Percentiles rank a stretch among this genome's conserved stretches.
Evolutionary conservation across 2,797 vertebrate genomes (phyloP).

Genomic region (Todus mexicanus): DNA sequence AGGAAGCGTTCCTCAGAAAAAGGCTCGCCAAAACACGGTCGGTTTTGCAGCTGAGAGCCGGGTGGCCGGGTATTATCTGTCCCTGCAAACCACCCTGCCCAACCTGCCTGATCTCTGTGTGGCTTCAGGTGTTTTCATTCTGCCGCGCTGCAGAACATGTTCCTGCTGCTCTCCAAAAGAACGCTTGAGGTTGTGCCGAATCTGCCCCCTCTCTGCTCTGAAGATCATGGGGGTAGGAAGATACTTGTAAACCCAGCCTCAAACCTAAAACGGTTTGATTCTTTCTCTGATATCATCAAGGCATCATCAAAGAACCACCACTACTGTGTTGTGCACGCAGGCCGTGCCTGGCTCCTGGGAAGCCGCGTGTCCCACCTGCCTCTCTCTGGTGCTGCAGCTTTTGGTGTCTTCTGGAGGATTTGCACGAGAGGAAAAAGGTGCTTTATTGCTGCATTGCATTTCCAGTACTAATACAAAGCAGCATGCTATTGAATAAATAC

Average conservation of each 20-base stretch:
- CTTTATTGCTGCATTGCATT: neutral
- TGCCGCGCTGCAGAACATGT: neutral
- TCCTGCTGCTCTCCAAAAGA: neutral
- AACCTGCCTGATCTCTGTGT: accelerated
- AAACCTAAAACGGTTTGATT: neutral
- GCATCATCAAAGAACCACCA: neutral
- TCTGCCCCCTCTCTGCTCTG: neutral
- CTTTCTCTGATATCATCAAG: neutral
- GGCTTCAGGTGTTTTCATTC: neutral
- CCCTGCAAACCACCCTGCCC: neutral
- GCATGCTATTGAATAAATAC: neutral
- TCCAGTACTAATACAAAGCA: neutral
- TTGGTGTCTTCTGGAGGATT: neutral
- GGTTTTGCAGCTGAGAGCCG: neutral
- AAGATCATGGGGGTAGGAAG: accelerated
- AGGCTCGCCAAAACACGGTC: neutral
- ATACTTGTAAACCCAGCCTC: neutral
- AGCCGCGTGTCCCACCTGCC: too few species aligned
- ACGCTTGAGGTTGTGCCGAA: neutral
- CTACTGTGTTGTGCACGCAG: neutral
- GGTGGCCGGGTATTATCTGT: accelerated
- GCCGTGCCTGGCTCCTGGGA: neutral
- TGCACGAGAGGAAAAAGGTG: neutral
- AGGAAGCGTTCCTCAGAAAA: neutral
- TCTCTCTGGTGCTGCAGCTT: neutral